Base-by-base conservation (phyloP, 2,113 vertebrate genomes). In the Grantiella picta region DNA sequence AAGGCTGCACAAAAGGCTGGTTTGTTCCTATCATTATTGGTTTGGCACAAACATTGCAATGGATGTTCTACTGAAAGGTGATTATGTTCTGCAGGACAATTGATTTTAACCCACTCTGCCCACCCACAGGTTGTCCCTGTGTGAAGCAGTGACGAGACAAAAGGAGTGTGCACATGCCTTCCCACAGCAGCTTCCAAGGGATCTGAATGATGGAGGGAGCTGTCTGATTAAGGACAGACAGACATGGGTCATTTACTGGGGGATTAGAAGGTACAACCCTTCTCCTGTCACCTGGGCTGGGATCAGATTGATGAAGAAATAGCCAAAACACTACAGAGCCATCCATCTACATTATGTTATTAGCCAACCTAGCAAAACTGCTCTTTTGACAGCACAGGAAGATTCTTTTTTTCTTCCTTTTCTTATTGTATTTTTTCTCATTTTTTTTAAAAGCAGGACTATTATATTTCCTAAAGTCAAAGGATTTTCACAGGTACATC, bases 281-380 rank as follows among this genome's bases (percentile, higher is more conserved):
- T 75, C 54, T 92, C 49, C 70, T 92, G 70, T 63, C 12, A 10
- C 38, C 75, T 72, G 59, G 16, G 42, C 68, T 94, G 33, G 22
- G 82, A 88, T 70, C 63, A 93, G 73, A 87, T 11, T 86, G 79
- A 86, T 88, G 82, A 94, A 65, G 49, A 88, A 93, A 61, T 29
- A 88, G 50, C 15, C 66, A 63, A 75, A 90, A 77, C 45, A 56
- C 31, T 47, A 50, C 57, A 86, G 53, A 76, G n/a, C 9, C 47
- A 79, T 71, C 49, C 70, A 95, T 61, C 49, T 45, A 72, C 44
- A 24, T 88, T 82, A 93, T 1, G 1, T 42, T 68, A 47, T 57
- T 24, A 69, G 29, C 14, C 36, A 82, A 15, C 9, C 23, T 42
- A 44, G 38, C n/a, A 64, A 35, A 73, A 86, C 15, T 68, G 33